Evolutionary conservation across 2,888 invertebrate genomes (phyloP).

Genomic region (Trichogramma evanescens): DNA sequence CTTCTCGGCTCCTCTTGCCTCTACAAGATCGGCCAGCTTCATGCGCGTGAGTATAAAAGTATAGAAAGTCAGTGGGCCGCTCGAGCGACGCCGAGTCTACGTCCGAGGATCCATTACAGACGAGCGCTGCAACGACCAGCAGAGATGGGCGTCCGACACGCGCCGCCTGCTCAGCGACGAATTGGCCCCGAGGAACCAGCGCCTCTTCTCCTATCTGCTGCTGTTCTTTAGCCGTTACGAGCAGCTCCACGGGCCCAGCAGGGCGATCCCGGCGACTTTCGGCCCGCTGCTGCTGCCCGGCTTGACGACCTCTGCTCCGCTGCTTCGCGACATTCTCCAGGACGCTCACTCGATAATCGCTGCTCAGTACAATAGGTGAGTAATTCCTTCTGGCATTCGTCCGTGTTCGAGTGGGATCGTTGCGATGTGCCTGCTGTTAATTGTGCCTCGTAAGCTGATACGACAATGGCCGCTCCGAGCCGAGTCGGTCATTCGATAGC

Average conservation of each 20-base stretch:
- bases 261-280: conserved; percentile 41
- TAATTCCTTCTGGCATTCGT: too few species aligned
- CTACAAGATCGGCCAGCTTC: conserved; percentile 39
- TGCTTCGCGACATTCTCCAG: conserved; percentile 40
- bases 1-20: conserved; percentile 49
- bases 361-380: too few species aligned
- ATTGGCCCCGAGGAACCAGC: conserved; percentile 37
- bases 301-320: conserved; percentile 42
- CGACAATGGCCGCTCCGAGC: too few species aligned
- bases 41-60: conserved; percentile 35
- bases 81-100: too few species aligned
- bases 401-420: too few species aligned
- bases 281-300: conserved; percentile 45
- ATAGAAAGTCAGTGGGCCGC: too few species aligned
- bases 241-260: conserved; percentile 38
- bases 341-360: conserved; percentile 28
- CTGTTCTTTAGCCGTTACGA: conserved; percentile 43
- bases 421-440: too few species aligned
- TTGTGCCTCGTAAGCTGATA: too few species aligned
- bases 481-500: too few species aligned
- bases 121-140: conserved; percentile 33
- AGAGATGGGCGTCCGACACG: conserved; percentile 39
- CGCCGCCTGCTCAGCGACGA: conserved; percentile 36
- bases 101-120: conserved; percentile 26
- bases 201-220: conserved; percentile 40